Evolutionary conservation across 2,113 vertebrate genomes (phyloP), one percentile per base, ranked within the genome.

Genomic region (Carettochelys insculpta): DNA sequence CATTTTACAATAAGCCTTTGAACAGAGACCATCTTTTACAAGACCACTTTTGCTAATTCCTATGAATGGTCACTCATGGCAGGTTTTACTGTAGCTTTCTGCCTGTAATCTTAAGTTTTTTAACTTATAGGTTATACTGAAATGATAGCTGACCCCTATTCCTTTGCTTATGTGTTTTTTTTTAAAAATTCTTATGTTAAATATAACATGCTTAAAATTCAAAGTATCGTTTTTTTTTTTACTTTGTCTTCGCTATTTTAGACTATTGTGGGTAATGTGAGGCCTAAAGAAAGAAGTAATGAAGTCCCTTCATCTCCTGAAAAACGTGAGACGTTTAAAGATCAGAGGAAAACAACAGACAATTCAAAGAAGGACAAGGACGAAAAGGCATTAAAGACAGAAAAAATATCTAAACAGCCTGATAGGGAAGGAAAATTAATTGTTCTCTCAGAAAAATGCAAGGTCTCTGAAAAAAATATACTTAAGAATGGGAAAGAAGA

Each of bases 401-500:
- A 98, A 92, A 97, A 97, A 95, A 96, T 94, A 94, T 65, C 97
- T 94, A 94, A 97, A 68, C 96, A 97, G 10, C 77, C 97, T 6
- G 97, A 98, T 87, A 97, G 97, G 97, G 96, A 98, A 92, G 97
- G 97, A 91, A 98, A 98, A 82, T 73, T 97, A 83, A 86, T 96
- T 76, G 85, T 97, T 47, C 89, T 96, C 91, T 96, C 95, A n/a
- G 97, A 98, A 97, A 98, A 98, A 97, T 38, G 97, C 96, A 96
- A 98, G 88, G 92, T 96, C 13, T 94, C 97, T 73, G 97, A 98
- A 85, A 97, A 98, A 91, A 97, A 65, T 93, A 91, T 97, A 92
- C 95, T 97, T 56, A 98, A 98, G 96, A 98, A 98, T 96, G 98
- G 98, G 87, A 98, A 98, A 94, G 98, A 98, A 96, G 98, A 98